Base-by-base conservation (phyloP, 2,888 invertebrate genomes). In the Erebia palarica region DNA sequence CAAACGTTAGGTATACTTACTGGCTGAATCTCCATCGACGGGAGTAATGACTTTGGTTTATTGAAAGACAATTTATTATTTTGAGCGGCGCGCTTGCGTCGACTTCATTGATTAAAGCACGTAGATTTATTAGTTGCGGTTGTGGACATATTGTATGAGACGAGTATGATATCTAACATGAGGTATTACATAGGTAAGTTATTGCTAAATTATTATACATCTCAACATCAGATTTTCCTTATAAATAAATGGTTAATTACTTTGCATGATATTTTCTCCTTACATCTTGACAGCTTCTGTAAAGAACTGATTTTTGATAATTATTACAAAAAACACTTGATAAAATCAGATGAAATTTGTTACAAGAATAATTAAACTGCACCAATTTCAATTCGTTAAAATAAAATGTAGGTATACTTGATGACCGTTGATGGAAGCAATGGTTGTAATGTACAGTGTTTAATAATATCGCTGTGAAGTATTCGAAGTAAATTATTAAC, bases 381-480 rank as follows among this genome's bases (percentile, higher is more conserved):
- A 93, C 93, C 93, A 92, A 91, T 92, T 91, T 90, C 86, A 85
- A 80, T 82, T 81, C 82, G 81, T 70, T 55, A 68, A 64, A 55
- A 72, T 75, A 74, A 65, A 82, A 79, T 78, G 72, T 80, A 79
- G 78, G 80, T 82, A 83, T 84, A 79, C 79, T 84, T 81, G 83
- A 88, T 86, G 85, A 84, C 82, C 85, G 85, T 86, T 83, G 85
- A 90, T 89, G 86, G 86, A 92, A 92, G 92, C 91, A 84, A 91
- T 91, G 90, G 86, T 87, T 82, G 87, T 89, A 92, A 90, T 91
- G 88, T 92, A 93, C 92, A 92, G 88, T 89, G 89, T 90, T 84
- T 82, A 83, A 86, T 87, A 55, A 55, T 55, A 82, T 87, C 84
- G 86, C 85, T 87, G 88, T 89, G 90, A 91, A 90, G 86, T 88